Evolutionary conservation across 1,140 invertebrate genomes (phyloP).

Genomic region (Drosophila lowei): DNA sequence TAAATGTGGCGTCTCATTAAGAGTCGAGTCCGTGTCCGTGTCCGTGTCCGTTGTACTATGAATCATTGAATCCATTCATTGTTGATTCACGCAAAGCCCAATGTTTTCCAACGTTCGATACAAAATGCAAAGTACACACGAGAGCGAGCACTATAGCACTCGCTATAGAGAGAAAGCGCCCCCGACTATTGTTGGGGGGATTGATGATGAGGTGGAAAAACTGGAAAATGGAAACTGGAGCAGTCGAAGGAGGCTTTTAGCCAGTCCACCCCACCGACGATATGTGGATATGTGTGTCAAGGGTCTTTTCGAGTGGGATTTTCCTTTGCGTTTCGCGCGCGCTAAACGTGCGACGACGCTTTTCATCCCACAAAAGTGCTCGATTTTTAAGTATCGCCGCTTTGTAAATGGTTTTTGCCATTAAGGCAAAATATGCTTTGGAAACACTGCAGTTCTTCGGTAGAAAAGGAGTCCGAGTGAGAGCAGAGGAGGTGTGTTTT

Average conservation of each 20-base stretch:
- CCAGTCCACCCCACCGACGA: background rate
- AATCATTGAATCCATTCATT: too few species aligned
- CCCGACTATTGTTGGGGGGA: background rate
- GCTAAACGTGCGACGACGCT: background rate
- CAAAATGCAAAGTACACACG: too few species aligned
- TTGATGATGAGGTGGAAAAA: background rate
- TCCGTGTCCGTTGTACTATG: too few species aligned
- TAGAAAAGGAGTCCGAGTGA: too few species aligned
- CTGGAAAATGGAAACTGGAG: constrained; percentile 16
- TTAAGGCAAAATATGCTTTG: constrained; percentile 15
- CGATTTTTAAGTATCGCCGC: constrained; percentile 37
- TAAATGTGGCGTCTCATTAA: too few species aligned
- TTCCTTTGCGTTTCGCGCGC: background rate
- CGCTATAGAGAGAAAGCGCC: too few species aligned
- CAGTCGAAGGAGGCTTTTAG: constrained; percentile 25
- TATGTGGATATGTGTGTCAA: constrained; percentile 36
- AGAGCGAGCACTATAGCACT: too few species aligned
- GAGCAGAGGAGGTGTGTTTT: too few species aligned
- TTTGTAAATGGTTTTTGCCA: constrained; percentile 31
- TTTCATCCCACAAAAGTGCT: constrained; percentile 32
- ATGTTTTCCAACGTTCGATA: too few species aligned
- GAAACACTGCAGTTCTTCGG: too few species aligned
- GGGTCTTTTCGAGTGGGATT: constrained; percentile 14
- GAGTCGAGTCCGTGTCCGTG: too few species aligned
- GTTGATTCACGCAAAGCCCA: too few species aligned